phyloP scores from a whole-genome alignment of 1,140 invertebrate genomes.

The Steinernema feltiae region DNA sequence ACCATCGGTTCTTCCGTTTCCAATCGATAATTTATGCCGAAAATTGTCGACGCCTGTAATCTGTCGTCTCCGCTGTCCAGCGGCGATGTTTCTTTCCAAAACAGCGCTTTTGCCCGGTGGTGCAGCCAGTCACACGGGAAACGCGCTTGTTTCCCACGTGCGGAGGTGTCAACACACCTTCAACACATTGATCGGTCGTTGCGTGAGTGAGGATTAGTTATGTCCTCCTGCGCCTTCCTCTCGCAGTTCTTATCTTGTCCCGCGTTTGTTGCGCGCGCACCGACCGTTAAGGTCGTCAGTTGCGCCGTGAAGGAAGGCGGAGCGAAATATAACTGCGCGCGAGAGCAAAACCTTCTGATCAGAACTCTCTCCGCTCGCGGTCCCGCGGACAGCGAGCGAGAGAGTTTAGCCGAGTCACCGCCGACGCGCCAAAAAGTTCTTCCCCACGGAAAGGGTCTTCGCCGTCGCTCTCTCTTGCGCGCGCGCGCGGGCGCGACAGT shows the following conservation, averaged over 20 bases:
- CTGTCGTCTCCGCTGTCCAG: not conserved
- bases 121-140: not conserved
- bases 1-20: not conserved
- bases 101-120: not conserved
- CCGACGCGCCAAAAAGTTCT: not conserved
- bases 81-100: not conserved
- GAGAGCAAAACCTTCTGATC: not conserved
- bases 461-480: too few species aligned
- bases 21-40: slow-evolving; percentile 13
- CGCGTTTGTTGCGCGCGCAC: not conserved
- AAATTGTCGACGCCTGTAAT: not conserved
- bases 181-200: not conserved
- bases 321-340: not conserved
- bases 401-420: not conserved
- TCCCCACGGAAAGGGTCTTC: too few species aligned
- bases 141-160: not conserved
- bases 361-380: not conserved
- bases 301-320: not conserved
- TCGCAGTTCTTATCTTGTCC: slow-evolving; percentile 2
- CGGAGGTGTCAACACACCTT: slow-evolving; percentile 9
- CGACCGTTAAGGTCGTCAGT: not conserved
- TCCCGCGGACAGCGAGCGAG: not conserved
- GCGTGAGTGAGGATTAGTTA: not conserved
- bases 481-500: too few species aligned
- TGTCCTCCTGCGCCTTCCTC: not conserved